Conservation (phyloP, 2,888 invertebrate species). For the Hesperia comma region DNA sequence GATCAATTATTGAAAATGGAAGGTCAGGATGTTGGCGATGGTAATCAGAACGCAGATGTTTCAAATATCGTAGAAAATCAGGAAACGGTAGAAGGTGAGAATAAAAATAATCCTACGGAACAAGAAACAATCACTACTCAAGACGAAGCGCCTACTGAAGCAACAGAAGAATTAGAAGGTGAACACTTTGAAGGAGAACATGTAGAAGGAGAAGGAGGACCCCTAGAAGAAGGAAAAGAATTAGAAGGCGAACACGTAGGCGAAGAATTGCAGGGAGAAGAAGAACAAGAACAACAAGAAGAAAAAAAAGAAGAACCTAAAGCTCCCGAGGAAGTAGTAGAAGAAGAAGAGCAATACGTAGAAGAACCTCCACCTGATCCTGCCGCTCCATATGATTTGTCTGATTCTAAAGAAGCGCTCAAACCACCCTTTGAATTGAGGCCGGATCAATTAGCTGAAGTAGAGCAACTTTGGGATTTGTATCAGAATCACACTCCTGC, state of each 20-base stretch:
- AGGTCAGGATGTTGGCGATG: constrained; percentile 1
- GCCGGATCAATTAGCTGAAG: constrained; percentile 72
- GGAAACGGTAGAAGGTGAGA: constrained; percentile 44
- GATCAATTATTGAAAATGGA: constrained; percentile 11
- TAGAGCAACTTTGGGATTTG: constrained; percentile 70
- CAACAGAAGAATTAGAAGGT: constrained; percentile 44
- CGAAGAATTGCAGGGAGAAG: constrained; percentile 48
- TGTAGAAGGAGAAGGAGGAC: constrained; percentile 46
- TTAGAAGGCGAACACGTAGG: constrained; percentile 44
- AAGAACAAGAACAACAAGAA: constrained; percentile 40
- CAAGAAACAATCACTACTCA: constrained; percentile 40
- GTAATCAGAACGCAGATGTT: neutral
- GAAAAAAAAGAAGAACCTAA: constrained; percentile 49
- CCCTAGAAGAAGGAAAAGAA: constrained; percentile 46
- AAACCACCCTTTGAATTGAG: constrained; percentile 65
- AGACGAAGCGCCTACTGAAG: constrained; percentile 36
- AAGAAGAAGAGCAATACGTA: constrained; percentile 62
- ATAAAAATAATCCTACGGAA: constrained; percentile 15
- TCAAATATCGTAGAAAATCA: constrained; percentile 23
- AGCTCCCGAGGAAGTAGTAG: constrained; percentile 49
- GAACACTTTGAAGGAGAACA: constrained; percentile 48
- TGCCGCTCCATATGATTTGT: constrained; percentile 68
- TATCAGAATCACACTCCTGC: constrained; percentile 75
- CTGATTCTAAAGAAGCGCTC: constrained; percentile 68
- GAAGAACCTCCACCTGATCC: constrained; percentile 73